phyloP scores from a whole-genome alignment of 2,113 vertebrate genomes.

The Aplodontia rufa region DNA sequence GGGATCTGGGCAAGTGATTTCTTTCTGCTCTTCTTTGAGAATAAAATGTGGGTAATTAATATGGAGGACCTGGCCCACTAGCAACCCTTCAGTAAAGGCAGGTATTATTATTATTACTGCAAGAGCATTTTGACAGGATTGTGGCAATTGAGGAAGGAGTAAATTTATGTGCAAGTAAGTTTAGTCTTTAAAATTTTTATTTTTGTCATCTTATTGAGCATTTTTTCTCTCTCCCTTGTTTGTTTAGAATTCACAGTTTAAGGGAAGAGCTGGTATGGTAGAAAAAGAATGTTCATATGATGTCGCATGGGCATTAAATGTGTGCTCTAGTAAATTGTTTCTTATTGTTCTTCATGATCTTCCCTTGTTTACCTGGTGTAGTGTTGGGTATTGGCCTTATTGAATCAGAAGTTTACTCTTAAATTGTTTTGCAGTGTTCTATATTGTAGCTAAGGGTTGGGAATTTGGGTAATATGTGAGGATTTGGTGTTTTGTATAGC shows the following conservation, averaged over 20 bases:
- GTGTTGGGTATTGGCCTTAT: background rate
- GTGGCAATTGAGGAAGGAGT: conserved; percentile 33
- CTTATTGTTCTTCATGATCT: conserved; percentile 28
- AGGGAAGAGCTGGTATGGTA: background rate
- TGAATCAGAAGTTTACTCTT: conserved; percentile 2
- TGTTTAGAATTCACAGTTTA: conserved; percentile 1
- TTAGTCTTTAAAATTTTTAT: background rate
- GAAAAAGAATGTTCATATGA: conserved; percentile 14
- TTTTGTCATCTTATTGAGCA: background rate
- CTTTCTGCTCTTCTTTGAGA: background rate
- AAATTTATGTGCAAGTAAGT: background rate
- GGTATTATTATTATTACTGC: background rate
- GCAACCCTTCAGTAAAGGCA: background rate
- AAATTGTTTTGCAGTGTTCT: background rate
- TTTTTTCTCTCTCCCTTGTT: background rate
- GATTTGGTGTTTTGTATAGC: background rate
- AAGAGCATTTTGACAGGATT: background rate
- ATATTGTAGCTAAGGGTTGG: background rate
- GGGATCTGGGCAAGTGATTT: background rate
- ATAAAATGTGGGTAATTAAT: conserved; percentile 13
- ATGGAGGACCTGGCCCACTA: conserved; percentile 21
- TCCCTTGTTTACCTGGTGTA: background rate
- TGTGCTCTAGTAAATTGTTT: conserved; percentile 9
- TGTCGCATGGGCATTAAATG: background rate
- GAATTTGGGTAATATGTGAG: background rate